These are phyloP conservation scores for Trissolcus basalis DNA, from an alignment of 1,140 invertebrate genomes.

Conservation along the genomic window DNA sequence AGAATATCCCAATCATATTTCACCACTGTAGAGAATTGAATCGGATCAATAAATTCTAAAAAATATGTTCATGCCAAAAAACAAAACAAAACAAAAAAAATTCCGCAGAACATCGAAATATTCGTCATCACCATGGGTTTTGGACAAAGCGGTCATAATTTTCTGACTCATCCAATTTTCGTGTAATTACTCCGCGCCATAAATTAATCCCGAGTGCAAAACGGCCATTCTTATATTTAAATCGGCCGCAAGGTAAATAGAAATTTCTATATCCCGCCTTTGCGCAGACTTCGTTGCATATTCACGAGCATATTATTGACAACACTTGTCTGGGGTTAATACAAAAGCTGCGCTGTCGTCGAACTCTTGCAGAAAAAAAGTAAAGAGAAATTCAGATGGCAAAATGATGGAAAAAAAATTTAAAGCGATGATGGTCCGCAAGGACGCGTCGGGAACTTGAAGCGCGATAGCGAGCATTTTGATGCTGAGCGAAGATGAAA, in stretches of 20 bases:
- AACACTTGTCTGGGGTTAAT: conserved; percentile 41
- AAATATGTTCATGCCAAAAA: no score
- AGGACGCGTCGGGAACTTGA: conserved; percentile 43
- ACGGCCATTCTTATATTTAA: neutral
- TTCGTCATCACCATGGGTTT: no score
- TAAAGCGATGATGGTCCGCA: conserved; percentile 40
- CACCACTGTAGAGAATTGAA: no score
- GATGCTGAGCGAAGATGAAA: conserved; percentile 50
- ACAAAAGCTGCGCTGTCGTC: conserved; percentile 41
- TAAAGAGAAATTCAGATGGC: conserved; percentile 37
- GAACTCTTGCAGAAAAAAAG: conserved; percentile 37
- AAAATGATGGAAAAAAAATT: conserved; percentile 35
- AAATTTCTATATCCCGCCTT: neutral
- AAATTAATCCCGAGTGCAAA: neutral
- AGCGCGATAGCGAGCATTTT: conserved; percentile 57
- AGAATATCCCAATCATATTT: no score
- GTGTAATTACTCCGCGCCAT: no score
- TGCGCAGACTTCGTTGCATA: conserved; percentile 29
- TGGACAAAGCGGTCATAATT: no score
- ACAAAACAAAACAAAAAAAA: no score
- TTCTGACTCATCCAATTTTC: no score
- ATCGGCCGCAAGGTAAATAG: neutral
- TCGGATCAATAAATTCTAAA: no score
- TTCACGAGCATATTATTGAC: conserved; percentile 38
- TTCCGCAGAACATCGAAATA: no score